phyloP scores from a whole-genome alignment of 2,888 invertebrate genomes.

The Drosophila vallismaia region DNA sequence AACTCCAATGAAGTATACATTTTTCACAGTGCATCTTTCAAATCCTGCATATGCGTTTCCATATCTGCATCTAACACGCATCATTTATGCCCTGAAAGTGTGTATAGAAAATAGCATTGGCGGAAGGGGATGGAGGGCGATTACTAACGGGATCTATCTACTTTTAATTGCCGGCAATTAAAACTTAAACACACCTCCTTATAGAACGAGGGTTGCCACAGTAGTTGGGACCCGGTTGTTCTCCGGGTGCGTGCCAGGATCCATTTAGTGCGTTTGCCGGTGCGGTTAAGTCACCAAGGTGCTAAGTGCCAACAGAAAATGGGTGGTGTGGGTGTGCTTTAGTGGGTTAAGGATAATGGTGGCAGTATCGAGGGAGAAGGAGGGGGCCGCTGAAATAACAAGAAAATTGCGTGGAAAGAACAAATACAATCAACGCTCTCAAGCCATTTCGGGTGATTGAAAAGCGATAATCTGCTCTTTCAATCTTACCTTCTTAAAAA shows the following conservation, averaged over 20 bases:
- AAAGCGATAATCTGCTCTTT: slow-evolving; percentile 42
- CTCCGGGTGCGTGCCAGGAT: slow-evolving; percentile 64
- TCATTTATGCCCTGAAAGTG: slow-evolving; percentile 18
- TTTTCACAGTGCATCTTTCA: slow-evolving; percentile 7
- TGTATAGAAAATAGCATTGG: slow-evolving; percentile 32
- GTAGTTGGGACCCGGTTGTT: slow-evolving; percentile 18
- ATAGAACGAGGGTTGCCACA: slow-evolving; percentile 6
- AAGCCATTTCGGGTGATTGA: slow-evolving; percentile 43
- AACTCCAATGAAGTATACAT: neutral
- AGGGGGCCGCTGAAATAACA: slow-evolving; percentile 39
- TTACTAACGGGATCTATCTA: slow-evolving; percentile 61
- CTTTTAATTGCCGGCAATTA: slow-evolving; percentile 83
- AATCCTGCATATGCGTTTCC: slow-evolving; percentile 9
- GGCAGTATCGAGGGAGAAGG: slow-evolving; percentile 6
- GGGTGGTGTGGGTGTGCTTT: slow-evolving; percentile 14
- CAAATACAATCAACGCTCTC: slow-evolving; percentile 51
- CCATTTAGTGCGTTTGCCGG: slow-evolving; percentile 71
- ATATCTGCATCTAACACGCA: slow-evolving; percentile 44
- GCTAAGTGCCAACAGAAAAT: slow-evolving; percentile 60
- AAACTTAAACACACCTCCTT: slow-evolving; percentile 69
- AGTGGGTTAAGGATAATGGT: slow-evolving; percentile 26
- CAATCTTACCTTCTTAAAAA: neutral
- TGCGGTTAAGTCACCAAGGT: slow-evolving; percentile 67
- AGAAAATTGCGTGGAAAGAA: slow-evolving; percentile 75
- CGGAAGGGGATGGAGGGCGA: slow-evolving; percentile 1